Evolutionary conservation across 2,113 vertebrate species (phyloP), one percentile per base, ranked within the genome.

Genomic region (Hystrix cristata): DNA sequence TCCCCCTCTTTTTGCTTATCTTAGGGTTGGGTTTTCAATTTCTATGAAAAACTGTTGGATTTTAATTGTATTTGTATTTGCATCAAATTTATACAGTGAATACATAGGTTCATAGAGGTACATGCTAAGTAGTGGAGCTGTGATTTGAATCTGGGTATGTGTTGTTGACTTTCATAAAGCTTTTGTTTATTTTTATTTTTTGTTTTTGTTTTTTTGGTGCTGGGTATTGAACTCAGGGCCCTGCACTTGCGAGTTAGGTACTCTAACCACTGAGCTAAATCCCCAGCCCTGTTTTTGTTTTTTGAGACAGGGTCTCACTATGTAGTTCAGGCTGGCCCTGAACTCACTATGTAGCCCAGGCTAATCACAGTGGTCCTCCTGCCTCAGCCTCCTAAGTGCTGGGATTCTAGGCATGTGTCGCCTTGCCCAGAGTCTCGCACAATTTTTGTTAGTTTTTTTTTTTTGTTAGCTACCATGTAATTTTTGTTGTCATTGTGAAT

Each of bases 1-100:
- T 95, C 93, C 29, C 93, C 29, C 23, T 87, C 11, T 11, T 9
- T 67, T 95, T 95, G 60, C 80, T 82, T 95, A 64, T 79, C 93
- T 96, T 97, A 16, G 62, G 43, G 8, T 95, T 48, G 21, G 7
- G 55, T 79, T 88, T 81, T 91, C 16, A 83, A 2, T 95, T 91
- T 89, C 62, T 88, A 4, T 81, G 71, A 84, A 91, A 82, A 96
- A 89, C 14, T 48, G 31, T 84, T 93, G n/a, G 62, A 31, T 88
- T 97, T 96, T 91, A 96, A 60, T 80, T 90, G 31, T 64, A 85
- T 86, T 80, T 90, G 31, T 64, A 85, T 86, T 92, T 90, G 38
- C 53, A 69, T 86, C 84, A 96, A 51, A 69, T 57, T 71, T 94
- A 88, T 51, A 87, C 53, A 79, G 64, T 94, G 91, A 82, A 79